phyloP scores from a whole-genome alignment of 2,888 invertebrate genomes.

The Drosophila anomalata region DNA sequence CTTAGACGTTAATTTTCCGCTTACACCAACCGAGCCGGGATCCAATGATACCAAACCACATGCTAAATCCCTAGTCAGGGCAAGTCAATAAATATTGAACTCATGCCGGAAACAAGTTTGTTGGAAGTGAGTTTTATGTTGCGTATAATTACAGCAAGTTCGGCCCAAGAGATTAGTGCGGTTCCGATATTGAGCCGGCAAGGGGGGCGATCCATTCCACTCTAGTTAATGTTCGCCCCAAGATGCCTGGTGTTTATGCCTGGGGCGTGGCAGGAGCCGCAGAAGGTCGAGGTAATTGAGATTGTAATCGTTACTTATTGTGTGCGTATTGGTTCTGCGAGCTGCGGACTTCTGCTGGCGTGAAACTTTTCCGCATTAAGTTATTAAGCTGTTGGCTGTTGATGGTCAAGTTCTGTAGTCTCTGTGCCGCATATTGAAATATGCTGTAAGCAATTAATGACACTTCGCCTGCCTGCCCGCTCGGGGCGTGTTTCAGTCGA shows the following conservation, averaged over 20 bases:
- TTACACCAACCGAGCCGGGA: background rate
- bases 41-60: background rate
- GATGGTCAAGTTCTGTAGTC: constrained; percentile 22
- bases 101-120: constrained; percentile 23
- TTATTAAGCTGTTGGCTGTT: constrained; percentile 66
- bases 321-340: constrained; percentile 38
- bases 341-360: constrained; percentile 45
- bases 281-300: constrained; percentile 72
- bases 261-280: constrained; percentile 56
- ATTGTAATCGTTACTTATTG: constrained; percentile 79
- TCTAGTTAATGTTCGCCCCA: constrained; percentile 66
- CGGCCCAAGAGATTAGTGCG: constrained; percentile 70
- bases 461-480: constrained; percentile 38
- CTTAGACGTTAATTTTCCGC: background rate
- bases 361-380: constrained; percentile 72
- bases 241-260: constrained; percentile 53
- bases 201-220: constrained; percentile 46
- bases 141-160: constrained; percentile 77
- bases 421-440: constrained; percentile 66
- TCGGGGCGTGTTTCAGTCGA: constrained; percentile 36
- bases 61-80: constrained; percentile 14
- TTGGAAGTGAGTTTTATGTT: constrained; percentile 76
- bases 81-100: constrained; percentile 60
- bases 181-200: constrained; percentile 20
- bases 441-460: constrained; percentile 73